Conservation (phyloP, 1,140 invertebrate genomes). For the Caenorhabditis briggsae region DNA sequence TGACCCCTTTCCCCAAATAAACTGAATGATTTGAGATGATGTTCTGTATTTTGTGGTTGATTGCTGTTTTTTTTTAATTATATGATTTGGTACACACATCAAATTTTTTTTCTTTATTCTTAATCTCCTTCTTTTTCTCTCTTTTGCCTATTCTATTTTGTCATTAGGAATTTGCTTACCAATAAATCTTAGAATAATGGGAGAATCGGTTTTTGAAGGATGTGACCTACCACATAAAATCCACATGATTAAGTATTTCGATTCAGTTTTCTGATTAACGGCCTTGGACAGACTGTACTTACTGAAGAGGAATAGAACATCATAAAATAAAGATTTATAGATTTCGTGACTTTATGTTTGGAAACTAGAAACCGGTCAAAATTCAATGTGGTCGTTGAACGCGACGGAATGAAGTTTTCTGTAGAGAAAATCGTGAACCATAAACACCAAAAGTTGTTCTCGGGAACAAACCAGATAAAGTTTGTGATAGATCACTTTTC, state of each 20-base stretch:
- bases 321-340: background rate
- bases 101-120: background rate
- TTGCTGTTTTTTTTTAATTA: background rate
- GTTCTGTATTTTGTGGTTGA: background rate
- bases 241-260: background rate
- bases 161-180: conserved; percentile 11
- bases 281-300: background rate
- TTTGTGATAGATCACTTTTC: no score
- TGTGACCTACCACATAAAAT: background rate
- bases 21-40: conserved; percentile 12
- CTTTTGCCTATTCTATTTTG: background rate
- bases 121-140: background rate
- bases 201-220: background rate
- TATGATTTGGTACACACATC: background rate
- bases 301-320: background rate
- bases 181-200: conserved; percentile 32
- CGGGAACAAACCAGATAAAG: no score
- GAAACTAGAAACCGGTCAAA: no score
- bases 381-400: no score
- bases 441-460: no score
- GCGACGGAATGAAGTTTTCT: no score
- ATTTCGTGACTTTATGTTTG: no score
- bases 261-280: background rate
- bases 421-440: no score
- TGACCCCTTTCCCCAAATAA: background rate